phyloP scores from a whole-genome alignment of 1,140 invertebrate genomes.

The Brachystomella parvula region DNA sequence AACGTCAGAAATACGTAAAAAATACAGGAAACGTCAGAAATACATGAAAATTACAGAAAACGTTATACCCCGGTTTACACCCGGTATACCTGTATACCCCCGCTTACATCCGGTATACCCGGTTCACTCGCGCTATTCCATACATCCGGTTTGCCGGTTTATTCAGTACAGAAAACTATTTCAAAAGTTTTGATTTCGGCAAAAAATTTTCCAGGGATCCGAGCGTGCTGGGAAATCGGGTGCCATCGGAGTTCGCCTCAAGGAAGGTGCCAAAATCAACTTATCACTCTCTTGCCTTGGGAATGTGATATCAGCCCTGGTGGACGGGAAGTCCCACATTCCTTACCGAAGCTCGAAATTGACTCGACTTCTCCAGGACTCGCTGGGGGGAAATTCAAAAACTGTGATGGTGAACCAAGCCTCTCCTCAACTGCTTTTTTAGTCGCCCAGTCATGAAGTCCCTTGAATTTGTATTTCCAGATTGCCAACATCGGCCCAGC shows the following conservation, averaged over 20 bases:
- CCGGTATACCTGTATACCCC: not conserved
- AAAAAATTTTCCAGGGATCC: slow-evolving; percentile 53
- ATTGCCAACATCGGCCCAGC: slow-evolving; percentile 92
- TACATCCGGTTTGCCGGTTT: too few relatives aligned
- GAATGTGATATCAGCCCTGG: slow-evolving; percentile 89
- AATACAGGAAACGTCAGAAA: too few relatives aligned
- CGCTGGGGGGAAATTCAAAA: slow-evolving; percentile 93
- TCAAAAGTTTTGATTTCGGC: slow-evolving; percentile 5
- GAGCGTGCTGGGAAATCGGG: slow-evolving; percentile 88
- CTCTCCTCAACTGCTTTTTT: not conserved
- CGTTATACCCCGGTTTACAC: too few relatives aligned
- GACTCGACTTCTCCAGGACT: slow-evolving; percentile 85
- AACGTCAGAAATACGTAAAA: too few relatives aligned
- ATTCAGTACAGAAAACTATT: slow-evolving; percentile 17
- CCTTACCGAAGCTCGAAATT: slow-evolving; percentile 93
- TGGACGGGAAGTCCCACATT: slow-evolving; percentile 86
- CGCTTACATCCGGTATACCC: too few relatives aligned
- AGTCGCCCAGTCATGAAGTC: not conserved
- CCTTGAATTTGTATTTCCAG: slow-evolving; percentile 43
- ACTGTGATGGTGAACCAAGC: slow-evolving; percentile 75
- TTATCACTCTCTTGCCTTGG: slow-evolving; percentile 85
- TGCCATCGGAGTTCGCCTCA: slow-evolving; percentile 74
- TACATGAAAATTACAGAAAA: too few relatives aligned
- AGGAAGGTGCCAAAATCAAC: slow-evolving; percentile 94
- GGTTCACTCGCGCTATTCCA: too few relatives aligned